Evolutionary conservation across 2,113 vertebrate species (phyloP), one percentile per base, ranked within the genome.

Genomic region (Rhadina sibilatrix): DNA sequence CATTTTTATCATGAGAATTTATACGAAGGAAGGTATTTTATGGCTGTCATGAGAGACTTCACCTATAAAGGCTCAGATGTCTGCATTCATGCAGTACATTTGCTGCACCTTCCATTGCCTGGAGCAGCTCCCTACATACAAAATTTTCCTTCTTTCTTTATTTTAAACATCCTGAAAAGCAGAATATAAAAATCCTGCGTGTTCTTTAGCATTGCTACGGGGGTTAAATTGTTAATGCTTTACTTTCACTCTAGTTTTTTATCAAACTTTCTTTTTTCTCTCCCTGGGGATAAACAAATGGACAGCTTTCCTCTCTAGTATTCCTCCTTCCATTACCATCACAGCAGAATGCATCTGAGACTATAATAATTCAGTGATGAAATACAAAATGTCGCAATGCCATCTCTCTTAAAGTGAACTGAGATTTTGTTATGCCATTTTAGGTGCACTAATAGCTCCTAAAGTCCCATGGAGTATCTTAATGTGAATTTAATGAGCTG

Each of bases 401-500:
- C 98, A 98, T 98, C 98, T 98, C 98, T 98, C 98, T 98, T 98
- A 98, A 98, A 98, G 98, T 98, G 98, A 98, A 98, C 97, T 97
- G 98, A 98, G 98, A 98, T 98, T 98, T 98, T 98, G 98, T 98
- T 98, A 98, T 98, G 98, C 98, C 98, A 98, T 98, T 99, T 98
- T 98, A 99, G 98, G 98, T 99, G 98, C 98, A 98, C 98, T 98
- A 98, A 98, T 98, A 98, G 98, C 98, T 98, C 98, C 98, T 98
- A 97, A 97, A 98, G 98, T 98, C 98, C 98, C 98, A 98, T 96
- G 97, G 98, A 99, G 98, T 98, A 98, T 98, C 98, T 98, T 99
- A 99, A 99, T 99, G 99, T 98, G 99, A 99, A 99, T 99, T 99
- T 99, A 99, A 99, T 99, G 99, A 99, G 98, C 98, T 98, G 98